Evolutionary conservation across 2,888 invertebrate species (phyloP).

Genomic region (Dryobotodes eremita): DNA sequence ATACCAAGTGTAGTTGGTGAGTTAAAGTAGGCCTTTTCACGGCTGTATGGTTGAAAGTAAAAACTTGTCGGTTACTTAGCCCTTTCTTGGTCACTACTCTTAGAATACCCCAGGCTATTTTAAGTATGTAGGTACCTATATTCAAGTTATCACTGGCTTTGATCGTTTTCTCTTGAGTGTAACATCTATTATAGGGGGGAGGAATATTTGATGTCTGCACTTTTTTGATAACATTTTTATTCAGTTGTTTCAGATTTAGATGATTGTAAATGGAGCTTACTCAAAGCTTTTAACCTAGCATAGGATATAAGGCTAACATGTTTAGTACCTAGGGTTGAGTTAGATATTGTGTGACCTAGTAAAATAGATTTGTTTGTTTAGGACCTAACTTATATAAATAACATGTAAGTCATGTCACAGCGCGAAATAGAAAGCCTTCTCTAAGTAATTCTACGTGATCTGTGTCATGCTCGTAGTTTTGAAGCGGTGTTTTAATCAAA

Average conservation of each 20-base stretch:
- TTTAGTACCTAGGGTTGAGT: not conserved
- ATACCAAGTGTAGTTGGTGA: not conserved
- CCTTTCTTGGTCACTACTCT: not conserved
- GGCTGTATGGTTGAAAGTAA: not conserved
- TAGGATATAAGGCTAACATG: not conserved
- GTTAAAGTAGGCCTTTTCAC: not conserved
- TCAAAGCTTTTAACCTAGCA: not conserved
- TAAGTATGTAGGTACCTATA: not conserved
- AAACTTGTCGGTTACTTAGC: not conserved
- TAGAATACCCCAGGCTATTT: not conserved
- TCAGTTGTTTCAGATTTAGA: not conserved
- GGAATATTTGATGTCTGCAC: not conserved
- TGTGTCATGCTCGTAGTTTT: not conserved
- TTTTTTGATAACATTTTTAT: not conserved
- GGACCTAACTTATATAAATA: constrained; percentile 14
- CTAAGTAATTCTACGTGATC: not conserved
- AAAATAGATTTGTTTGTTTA: constrained; percentile 17
- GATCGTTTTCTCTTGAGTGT: not conserved
- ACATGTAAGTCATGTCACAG: not conserved
- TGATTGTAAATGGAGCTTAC: not conserved
- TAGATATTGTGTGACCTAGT: not conserved
- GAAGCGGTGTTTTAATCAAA: constrained; percentile 30
- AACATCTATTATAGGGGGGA: not conserved
- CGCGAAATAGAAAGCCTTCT: not conserved
- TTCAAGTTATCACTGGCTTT: not conserved